Base-by-base conservation (phyloP, 2,888 invertebrate species). In the Pheosia gnoma region DNA sequence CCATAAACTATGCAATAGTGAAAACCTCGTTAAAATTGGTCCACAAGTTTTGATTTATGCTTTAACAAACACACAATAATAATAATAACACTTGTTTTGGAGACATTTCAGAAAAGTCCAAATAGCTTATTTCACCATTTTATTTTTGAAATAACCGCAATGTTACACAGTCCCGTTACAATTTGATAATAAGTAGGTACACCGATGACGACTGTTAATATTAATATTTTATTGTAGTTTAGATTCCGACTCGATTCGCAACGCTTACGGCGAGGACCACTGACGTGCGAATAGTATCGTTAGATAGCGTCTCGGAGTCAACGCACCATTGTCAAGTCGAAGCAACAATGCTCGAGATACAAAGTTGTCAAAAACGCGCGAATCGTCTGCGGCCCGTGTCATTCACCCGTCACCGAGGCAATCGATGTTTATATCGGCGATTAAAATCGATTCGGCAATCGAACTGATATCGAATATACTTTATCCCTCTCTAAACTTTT, bases 341-440 rank as follows among this genome's bases (percentile, higher is more conserved):
- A 62, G 66, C 70, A 80, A 86, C 86, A 86, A 83, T 78, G 73
- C 68, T 74, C 79, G 77, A 75, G 80, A 80, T 78, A 79, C 74
- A 74, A 53, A 39, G 39, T 62, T 76, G 65, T 77, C 79, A 84
- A 86, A 86, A 85, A 86, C 72, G 61, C 59, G 61, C 61, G 59
- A 63, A 60, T 62, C 59, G 75, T 72, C 76, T 71, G 65, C 67
- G 60, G 59, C 61, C 67, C 64, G 72, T 78, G 87, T 86, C 88
- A 77, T 87, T 89, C 84, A 89, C 87, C 88, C 74, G 72, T 61
- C 62, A 59, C 65, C 80, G 80, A 45, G 11, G 82, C 85, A 88
- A 85, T 83, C 80, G 74, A 75, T 85, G 82, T 85, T 86, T 84
- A 84, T 76, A 79, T 77, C 75, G 71, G 64, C 60, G 61, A 66